Percentiles rank a stretch among this genome's conserved stretches.
phyloP scores from a whole-genome alignment of 2,797 vertebrate genomes.

The Limnodromus scolopaceus region DNA sequence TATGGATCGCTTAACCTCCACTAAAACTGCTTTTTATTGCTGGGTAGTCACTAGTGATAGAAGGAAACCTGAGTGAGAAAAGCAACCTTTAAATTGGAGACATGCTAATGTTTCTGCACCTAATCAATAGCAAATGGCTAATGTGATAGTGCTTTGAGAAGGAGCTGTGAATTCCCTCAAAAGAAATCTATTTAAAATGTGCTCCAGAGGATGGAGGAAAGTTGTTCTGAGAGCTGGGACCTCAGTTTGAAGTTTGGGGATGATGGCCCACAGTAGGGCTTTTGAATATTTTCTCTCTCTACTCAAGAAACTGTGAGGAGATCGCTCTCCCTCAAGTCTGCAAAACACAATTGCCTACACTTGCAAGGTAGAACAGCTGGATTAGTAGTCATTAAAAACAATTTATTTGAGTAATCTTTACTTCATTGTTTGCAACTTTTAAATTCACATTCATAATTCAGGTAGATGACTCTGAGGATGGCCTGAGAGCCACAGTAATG shows the following conservation, averaged over 20 bases:
- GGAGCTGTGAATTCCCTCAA: background rate
- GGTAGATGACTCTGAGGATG: background rate
- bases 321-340: background rate
- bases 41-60: background rate
- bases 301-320: background rate
- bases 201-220: background rate
- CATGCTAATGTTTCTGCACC: background rate
- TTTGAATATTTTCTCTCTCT: background rate
- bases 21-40: background rate
- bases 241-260: background rate
- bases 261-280: background rate
- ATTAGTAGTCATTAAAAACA: background rate
- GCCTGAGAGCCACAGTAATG: background rate
- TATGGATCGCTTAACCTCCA: background rate
- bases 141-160: background rate
- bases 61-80: background rate
- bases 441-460: background rate
- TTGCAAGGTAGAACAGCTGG: background rate
- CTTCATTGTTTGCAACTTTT: background rate
- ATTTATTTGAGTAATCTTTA: background rate
- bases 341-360: background rate
- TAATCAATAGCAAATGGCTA: background rate
- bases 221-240: background rate
- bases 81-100: background rate
- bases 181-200: background rate